These are phyloP conservation scores for Meles meles DNA, from an alignment of 2,113 vertebrate genomes.

Conservation along the genomic window DNA sequence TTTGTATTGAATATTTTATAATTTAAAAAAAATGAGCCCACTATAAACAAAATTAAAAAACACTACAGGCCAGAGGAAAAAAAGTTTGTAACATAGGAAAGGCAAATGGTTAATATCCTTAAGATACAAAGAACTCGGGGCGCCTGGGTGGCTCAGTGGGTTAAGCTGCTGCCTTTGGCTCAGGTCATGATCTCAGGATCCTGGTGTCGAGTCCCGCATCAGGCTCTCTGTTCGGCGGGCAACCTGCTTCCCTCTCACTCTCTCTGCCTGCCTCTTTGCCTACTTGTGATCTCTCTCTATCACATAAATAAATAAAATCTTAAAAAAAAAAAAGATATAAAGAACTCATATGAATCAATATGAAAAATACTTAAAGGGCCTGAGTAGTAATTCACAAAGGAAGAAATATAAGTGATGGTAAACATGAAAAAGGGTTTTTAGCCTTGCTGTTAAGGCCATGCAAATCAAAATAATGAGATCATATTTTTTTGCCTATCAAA, in stretches of 20 bases:
- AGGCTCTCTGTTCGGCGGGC: too few species aligned
- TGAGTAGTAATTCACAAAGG: constrained; percentile 28
- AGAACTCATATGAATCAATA: neutral
- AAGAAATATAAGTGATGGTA: constrained; percentile 37
- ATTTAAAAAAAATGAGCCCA: neutral
- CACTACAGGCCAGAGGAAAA: neutral
- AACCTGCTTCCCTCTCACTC: too few species aligned
- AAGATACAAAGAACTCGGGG: neutral
- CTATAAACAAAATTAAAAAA: neutral
- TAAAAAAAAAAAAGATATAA: too few species aligned
- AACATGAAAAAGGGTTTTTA: constrained; percentile 17
- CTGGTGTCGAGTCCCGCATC: too few species aligned
- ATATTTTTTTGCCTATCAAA: constrained; percentile 38
- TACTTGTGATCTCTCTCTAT: too few species aligned
- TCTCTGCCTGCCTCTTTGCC: too few species aligned
- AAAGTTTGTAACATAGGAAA: constrained; percentile 26
- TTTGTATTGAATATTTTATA: constrained; percentile 8
- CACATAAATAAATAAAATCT: too few species aligned
- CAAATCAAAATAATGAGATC: constrained; percentile 44
- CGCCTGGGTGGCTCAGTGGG: too few species aligned
- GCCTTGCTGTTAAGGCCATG: neutral
- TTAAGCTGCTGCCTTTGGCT: too few species aligned
- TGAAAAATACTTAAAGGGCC: constrained; percentile 10
- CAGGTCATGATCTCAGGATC: too few species aligned
- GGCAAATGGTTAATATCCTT: neutral